Evolutionary conservation across 2,113 vertebrate genomes (phyloP).

Genomic region (Smithornis capensis): DNA sequence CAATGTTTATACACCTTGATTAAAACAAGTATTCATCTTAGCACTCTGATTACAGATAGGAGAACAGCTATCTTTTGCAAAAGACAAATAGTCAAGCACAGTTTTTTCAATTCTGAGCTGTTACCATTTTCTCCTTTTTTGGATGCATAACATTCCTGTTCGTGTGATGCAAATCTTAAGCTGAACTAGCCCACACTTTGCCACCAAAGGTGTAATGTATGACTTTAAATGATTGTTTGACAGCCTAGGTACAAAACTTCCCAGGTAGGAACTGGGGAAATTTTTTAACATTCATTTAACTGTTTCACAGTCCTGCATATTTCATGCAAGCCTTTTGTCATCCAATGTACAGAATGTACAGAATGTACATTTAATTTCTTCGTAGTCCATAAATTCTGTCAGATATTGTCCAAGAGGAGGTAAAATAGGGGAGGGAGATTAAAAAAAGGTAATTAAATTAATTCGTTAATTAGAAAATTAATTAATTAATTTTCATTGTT

Average conservation of each 20-base stretch:
- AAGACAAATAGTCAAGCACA: not conserved
- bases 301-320: not conserved
- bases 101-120: not conserved
- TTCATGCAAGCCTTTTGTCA: not conserved
- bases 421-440: not conserved
- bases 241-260: not conserved
- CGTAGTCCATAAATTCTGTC: not conserved
- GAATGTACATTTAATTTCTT: not conserved
- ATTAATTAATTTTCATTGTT: not conserved
- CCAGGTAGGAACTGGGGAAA: not conserved
- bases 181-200: not conserved
- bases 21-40: not conserved
- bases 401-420: not conserved
- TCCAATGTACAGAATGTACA: too few species aligned
- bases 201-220: not conserved
- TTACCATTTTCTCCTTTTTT: not conserved
- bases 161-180: not conserved
- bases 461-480: not conserved
- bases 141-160: not conserved
- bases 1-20: not conserved
- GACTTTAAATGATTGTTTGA: not conserved
- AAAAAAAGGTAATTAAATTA: not conserved
- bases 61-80: not conserved
- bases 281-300: not conserved
- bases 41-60: not conserved